A percentile compares a stretch with the other conserved stretches of the same genome.
Conservation (phyloP, 2,888 invertebrate genomes). For the Acleris laterana region DNA sequence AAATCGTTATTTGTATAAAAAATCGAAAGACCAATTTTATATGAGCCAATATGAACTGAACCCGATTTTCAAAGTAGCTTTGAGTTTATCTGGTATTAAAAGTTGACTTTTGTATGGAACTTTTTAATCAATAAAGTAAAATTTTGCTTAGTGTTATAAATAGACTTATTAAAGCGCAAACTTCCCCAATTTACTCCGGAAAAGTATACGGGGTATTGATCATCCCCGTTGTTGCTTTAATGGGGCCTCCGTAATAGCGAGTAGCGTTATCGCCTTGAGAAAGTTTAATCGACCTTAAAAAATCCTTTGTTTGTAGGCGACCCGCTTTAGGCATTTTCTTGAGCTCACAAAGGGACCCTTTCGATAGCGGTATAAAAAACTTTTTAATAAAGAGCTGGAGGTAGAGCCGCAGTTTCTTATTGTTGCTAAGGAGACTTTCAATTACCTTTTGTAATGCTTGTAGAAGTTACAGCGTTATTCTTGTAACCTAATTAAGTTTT, state of each 20-base stretch:
- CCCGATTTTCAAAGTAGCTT: conserved; percentile 1
- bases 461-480: conserved; percentile 42
- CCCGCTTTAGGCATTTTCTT: conserved; percentile 47
- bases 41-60: too few relatives aligned
- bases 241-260: conserved; percentile 38
- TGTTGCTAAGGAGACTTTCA: conserved; percentile 56
- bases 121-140: conserved; percentile 16
- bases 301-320: conserved; percentile 61
- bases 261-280: conserved; percentile 53
- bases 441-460: conserved; percentile 50
- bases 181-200: conserved; percentile 23
- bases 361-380: conserved; percentile 45
- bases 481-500: conserved; percentile 40
- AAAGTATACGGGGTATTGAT: conserved; percentile 28
- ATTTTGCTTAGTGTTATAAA: conserved; percentile 2
- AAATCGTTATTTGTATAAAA: too few relatives aligned
- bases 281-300: conserved; percentile 70
- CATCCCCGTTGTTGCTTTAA: conserved; percentile 34
- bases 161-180: conserved; percentile 9
- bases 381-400: conserved; percentile 39
- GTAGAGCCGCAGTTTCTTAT: conserved; percentile 51
- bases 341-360: conserved; percentile 40
- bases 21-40: too few relatives aligned
- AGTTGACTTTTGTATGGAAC: conserved; percentile 10
- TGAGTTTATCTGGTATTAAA: conserved; percentile 8